phyloP scores from a whole-genome alignment of 2,113 vertebrate genomes.

The Mola mola region DNA sequence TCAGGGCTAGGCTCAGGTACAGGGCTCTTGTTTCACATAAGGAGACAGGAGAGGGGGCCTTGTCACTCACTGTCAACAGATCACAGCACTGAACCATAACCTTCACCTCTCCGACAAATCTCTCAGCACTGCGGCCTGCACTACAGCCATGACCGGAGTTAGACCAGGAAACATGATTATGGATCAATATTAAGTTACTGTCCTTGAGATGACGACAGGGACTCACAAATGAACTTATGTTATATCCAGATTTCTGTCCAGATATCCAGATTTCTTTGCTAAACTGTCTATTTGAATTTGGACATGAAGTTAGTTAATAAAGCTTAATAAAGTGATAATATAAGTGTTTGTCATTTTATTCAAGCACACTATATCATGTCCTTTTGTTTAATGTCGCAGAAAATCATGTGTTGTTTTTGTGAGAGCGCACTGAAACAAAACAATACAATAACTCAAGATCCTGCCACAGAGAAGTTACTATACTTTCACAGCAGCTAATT shows the following conservation, averaged over 20 bases:
- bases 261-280: too few species aligned
- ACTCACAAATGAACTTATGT: constrained; percentile 4
- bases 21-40: constrained; percentile 78
- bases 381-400: too few species aligned
- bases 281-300: too few species aligned
- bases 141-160: constrained; percentile 17
- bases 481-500: too few species aligned
- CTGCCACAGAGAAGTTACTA: too few species aligned
- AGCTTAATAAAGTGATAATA: too few species aligned
- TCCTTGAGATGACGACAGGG: constrained; percentile 30
- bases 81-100: constrained; percentile 72
- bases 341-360: too few species aligned
- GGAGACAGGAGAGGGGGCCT: constrained; percentile 74
- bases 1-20: constrained; percentile 77
- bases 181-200: constrained; percentile 60
- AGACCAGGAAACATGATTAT: constrained; percentile 26
- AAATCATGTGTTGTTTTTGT: too few species aligned
- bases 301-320: too few species aligned
- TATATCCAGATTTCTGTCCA: background rate
- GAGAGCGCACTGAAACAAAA: too few species aligned
- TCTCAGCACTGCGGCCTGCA: constrained; percentile 50
- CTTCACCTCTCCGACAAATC: constrained; percentile 65
- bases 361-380: too few species aligned
- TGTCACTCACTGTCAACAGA: constrained; percentile 84
- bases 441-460: too few species aligned